Evolutionary conservation across 1,140 invertebrate species (phyloP).

Genomic region (Rhagoletis zephyria): DNA sequence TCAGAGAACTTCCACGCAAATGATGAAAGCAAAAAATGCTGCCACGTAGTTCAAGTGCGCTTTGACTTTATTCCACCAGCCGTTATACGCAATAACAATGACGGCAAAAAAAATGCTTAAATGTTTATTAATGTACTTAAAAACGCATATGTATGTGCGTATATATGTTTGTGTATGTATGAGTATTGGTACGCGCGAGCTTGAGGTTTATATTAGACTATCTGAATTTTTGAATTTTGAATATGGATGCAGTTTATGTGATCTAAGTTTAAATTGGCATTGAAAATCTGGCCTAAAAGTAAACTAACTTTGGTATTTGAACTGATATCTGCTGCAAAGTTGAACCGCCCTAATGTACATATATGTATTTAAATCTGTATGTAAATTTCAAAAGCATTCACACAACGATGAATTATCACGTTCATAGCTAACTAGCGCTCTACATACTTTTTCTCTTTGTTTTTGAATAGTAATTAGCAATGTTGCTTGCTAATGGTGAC

Average conservation of each 20-base stretch:
- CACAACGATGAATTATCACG: too few relatives aligned
- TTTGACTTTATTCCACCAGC: constrained; percentile 1
- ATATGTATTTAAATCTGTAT: neutral
- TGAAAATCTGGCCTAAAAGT: too few relatives aligned
- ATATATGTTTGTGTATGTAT: neutral
- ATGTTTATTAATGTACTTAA: neutral
- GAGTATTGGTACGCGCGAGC: too few relatives aligned
- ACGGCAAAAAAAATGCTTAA: neutral
- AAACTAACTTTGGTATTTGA: too few relatives aligned
- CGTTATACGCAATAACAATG: neutral
- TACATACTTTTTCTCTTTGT: neutral
- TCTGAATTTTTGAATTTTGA: too few relatives aligned
- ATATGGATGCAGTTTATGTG: too few relatives aligned
- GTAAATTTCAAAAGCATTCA: neutral
- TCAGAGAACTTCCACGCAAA: constrained; percentile 1
- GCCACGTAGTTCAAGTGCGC: constrained; percentile 6
- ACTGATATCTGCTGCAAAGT: too few relatives aligned
- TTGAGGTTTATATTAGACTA: too few relatives aligned
- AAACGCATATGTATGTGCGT: neutral
- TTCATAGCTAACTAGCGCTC: too few relatives aligned
- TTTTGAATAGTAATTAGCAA: constrained; percentile 17
- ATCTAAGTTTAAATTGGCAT: too few relatives aligned
- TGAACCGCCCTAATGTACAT: neutral
- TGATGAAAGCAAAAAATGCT: neutral
- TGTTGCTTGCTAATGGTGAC: constrained; percentile 4